phyloP scores from a whole-genome alignment of 2,888 invertebrate genomes.

The Cosmia trapezina region DNA sequence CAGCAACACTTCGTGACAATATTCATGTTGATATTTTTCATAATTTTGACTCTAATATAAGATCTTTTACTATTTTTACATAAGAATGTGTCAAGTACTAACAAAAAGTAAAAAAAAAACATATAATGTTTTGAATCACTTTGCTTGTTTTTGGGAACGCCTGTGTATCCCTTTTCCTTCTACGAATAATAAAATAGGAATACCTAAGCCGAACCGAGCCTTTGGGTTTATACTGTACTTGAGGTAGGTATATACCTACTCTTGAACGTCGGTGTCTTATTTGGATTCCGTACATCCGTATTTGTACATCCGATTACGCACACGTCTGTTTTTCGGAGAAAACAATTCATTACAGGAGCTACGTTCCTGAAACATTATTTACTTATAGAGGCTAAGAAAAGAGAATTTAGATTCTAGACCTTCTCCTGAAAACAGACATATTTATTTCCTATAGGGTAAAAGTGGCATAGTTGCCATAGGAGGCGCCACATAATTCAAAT shows the following conservation, averaged over 20 bases:
- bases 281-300: conserved; percentile 22
- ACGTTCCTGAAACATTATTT: not conserved
- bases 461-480: too few relatives aligned
- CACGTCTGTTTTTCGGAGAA: conserved; percentile 9
- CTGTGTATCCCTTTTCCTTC: conserved; percentile 13
- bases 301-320: not conserved
- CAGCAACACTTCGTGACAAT: not conserved
- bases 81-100: conserved; percentile 1
- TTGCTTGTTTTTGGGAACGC: conserved; percentile 21
- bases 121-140: conserved; percentile 19
- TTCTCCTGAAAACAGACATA: not conserved
- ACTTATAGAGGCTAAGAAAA: not conserved
- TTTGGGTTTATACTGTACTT: conserved; percentile 25
- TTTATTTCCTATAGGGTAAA: not conserved
- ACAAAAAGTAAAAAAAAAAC: not conserved
- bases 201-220: conserved; percentile 10
- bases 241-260: conserved; percentile 8
- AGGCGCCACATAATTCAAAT: too few relatives aligned
- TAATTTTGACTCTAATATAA: not conserved
- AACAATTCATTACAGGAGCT: conserved; percentile 1
- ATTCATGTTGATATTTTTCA: conserved; percentile 2
- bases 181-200: conserved; percentile 43
- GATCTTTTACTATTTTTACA: not conserved
- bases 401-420: not conserved
- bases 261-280: conserved; percentile 26